Base-by-base conservation (phyloP, 30 jellyfish, hydroid and myxozoan genomes). In the Rhopilema esculentum region DNA sequence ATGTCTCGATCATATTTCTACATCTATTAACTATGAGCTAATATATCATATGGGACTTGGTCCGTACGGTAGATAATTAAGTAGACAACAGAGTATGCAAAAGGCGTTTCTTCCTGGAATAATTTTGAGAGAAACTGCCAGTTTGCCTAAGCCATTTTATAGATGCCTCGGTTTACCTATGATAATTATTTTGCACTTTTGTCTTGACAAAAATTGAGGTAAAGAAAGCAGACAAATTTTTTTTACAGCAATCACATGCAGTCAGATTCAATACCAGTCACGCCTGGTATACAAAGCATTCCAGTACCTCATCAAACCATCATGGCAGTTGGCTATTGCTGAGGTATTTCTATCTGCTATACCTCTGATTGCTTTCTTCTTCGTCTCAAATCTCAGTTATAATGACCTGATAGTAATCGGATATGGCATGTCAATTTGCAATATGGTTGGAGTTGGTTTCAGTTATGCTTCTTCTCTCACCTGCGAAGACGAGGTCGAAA, bases 311-410 rank as follows among this genome's bases (percentile, higher is more conserved):
- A 57, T 82, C 75, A 82, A 57, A 32, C 91, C 91, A 23, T 68
- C 91, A 24, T 82, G 91, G 85, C 84, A 68, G 70, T 31, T 82
- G 25, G 85, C 91, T 16, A 23, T 82, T 8, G 71, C 91, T 16
- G 81, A 82, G 75, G 78, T 82, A 24, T 82, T 82, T 64, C 91
- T 82, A 8, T 75, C 91, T 0, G 84, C 79, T 19, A 82, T 82
- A 24, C 91, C 91, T 24, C 84, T 82, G 21, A 72, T 70, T 61
- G 72, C 91, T 30, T 68, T 82, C 70, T 82, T 75, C 78, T 82
- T 82, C 49, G 77, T 51, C 0, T 66, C 85, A 30, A 49, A 70
- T 9, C 51, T 24, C 51, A 33, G 76, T 27, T 63, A 82, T 26
- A 75, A 69, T 24, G 50, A 50, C 33, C 78, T 82, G 22, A 26